These are phyloP conservation scores for Ariolimax columbianus DNA, from an alignment of 2,888 invertebrate species.

Conservation along the genomic window DNA sequence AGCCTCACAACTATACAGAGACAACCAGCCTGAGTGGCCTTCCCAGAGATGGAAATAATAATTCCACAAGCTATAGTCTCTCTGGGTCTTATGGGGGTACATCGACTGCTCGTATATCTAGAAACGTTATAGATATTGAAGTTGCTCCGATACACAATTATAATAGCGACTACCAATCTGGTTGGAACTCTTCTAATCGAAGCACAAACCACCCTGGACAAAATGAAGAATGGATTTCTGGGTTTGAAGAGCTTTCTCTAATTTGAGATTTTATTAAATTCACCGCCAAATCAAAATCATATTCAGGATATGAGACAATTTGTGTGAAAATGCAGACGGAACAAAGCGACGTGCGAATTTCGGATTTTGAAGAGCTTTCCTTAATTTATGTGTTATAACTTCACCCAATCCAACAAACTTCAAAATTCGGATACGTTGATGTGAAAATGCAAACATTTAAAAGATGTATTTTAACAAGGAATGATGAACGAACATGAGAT, in stretches of 20 bases:
- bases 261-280: background rate
- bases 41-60: background rate
- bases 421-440: too few species aligned
- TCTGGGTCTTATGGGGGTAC: background rate
- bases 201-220: background rate
- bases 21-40: background rate
- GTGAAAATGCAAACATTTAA: too few species aligned
- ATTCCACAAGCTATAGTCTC: background rate
- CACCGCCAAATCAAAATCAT: background rate
- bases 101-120: background rate
- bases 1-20: background rate
- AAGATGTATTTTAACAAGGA: too few species aligned
- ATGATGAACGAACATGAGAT: too few species aligned
- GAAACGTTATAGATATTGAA: background rate
- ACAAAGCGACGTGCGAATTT: too few species aligned
- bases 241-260: constrained; percentile 12
- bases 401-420: too few species aligned
- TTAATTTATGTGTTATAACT: too few species aligned
- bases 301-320: too few species aligned
- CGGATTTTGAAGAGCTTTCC: too few species aligned
- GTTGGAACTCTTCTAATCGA: background rate
- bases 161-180: background rate
- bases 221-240: background rate
- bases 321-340: too few species aligned
- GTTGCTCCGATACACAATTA: background rate